Evolutionary conservation across 2,888 invertebrate species (phyloP), one percentile per base, ranked within the genome.

Genomic region (Sinodicranocentrus sp.): DNA sequence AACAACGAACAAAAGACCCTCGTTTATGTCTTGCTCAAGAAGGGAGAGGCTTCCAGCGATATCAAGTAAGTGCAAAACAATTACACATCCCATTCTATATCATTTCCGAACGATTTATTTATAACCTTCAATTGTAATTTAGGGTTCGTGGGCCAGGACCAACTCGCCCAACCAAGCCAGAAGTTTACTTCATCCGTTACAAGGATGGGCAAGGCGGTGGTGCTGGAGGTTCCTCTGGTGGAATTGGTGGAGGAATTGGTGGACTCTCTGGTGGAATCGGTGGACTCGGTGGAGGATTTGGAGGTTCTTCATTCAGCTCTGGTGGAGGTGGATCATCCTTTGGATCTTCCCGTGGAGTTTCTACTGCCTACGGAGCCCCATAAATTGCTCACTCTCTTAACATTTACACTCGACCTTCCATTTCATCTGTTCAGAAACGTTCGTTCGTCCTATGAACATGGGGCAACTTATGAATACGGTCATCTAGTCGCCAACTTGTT

Each of bases 1-100:
- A 95, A 95, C 90, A 95, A 95, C 19, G 52, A 76, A 19, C 82
- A 82, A n/a, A 82, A 82, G 70, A 76, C 67, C 13, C 25, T 82
- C 13, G 76, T 82, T 0, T 82, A 82, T 28, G 75, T 82, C 19
- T 43, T 82, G 10, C 75, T 82, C 43, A 75, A 76, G 28, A 82
- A 68, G 70, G 19, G 25, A 23, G 6, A 28, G 13, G 19, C 65
- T 44, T 39, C 83, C 70, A 26, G 48, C 77, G 48, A 70, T 59
- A 6, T 75, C 77, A 83, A 67, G 75, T 65, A 26, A n/a, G n/a
- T n/a, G n/a, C 1, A 59, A 68, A 26, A 52, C 91, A 95, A 95
- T 91, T 88, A 89, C 85, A 96, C 5, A 21, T 59, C 19, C 3
- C 23, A 21, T 23, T 21, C 17, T 52, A 3, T 52, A n/a, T 17